Evolutionary conservation across 2,888 invertebrate genomes (phyloP).

Genomic region (Cryptophagus acutangulus): DNA sequence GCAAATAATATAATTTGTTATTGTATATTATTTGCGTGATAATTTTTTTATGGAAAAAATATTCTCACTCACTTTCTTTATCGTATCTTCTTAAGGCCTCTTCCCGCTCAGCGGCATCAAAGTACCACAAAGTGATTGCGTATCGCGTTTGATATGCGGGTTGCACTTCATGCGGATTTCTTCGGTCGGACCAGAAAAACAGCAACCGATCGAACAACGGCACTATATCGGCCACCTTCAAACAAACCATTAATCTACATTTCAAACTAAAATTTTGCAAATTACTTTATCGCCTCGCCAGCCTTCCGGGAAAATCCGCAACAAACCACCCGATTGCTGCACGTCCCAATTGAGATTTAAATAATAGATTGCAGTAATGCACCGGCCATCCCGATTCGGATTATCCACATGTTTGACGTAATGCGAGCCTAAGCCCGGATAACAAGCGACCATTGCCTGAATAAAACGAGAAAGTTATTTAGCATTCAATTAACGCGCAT

Average conservation of each 20-base stretch:
- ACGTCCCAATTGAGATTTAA: slow-evolving; percentile 92
- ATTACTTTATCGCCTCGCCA: slow-evolving; percentile 63
- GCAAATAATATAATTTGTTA: too few relatives aligned
- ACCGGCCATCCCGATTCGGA: slow-evolving; percentile 92
- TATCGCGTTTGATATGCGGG: slow-evolving; percentile 85
- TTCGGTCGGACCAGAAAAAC: slow-evolving; percentile 96
- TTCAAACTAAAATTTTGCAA: slow-evolving; percentile 1
- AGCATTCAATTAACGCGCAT: neutral
- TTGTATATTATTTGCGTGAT: too few relatives aligned
- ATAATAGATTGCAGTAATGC: slow-evolving; percentile 97
- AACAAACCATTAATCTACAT: too few relatives aligned
- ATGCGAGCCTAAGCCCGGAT: slow-evolving; percentile 89
- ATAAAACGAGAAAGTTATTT: neutral
- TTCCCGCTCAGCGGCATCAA: slow-evolving; percentile 77
- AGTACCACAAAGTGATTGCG: slow-evolving; percentile 90
- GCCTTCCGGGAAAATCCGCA: slow-evolving; percentile 89
- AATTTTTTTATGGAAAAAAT: too few relatives aligned
- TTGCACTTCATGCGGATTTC: slow-evolving; percentile 96
- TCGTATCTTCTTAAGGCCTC: slow-evolving; percentile 62
- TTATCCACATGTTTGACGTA: slow-evolving; percentile 98
- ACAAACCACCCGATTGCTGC: slow-evolving; percentile 75
- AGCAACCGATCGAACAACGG: slow-evolving; percentile 89
- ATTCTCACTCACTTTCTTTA: slow-evolving; percentile 52
- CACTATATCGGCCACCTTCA: slow-evolving; percentile 74
- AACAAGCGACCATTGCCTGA: slow-evolving; percentile 98